Evolutionary conservation across 2,888 invertebrate genomes (phyloP).

Genomic region (Amorpha juglandis): DNA sequence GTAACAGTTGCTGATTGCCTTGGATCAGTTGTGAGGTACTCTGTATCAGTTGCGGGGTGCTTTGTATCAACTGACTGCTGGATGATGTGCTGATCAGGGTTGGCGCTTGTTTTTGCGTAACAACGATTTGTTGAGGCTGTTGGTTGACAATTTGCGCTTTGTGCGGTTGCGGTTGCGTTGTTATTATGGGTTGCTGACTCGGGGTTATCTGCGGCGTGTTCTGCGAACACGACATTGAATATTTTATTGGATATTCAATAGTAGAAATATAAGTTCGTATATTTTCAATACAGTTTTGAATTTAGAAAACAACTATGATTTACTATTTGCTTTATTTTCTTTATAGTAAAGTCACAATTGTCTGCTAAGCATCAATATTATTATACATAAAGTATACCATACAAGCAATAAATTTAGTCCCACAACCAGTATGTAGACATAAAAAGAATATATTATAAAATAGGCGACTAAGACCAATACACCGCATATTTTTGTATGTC

Average conservation of each 20-base stretch:
- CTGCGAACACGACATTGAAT: constrained; percentile 45
- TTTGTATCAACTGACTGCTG: constrained; percentile 55
- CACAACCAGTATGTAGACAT: constrained; percentile 5
- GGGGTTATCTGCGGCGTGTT: constrained; percentile 74
- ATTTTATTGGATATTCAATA: too few species aligned
- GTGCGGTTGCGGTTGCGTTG: constrained; percentile 80
- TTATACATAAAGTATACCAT: constrained; percentile 10
- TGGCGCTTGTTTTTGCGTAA: constrained; percentile 74
- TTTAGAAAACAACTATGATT: background rate
- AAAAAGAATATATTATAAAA: background rate
- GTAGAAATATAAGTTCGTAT: too few species aligned
- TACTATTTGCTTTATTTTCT: too few species aligned
- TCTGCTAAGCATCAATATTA: background rate
- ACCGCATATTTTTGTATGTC: background rate
- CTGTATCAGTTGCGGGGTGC: constrained; percentile 49
- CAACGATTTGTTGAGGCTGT: constrained; percentile 70
- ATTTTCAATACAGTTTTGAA: background rate
- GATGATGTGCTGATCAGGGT: constrained; percentile 65
- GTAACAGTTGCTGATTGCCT: constrained; percentile 57
- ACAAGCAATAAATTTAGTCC: constrained; percentile 24
- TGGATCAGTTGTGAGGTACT: constrained; percentile 52
- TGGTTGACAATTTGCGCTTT: constrained; percentile 80
- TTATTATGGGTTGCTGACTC: constrained; percentile 79
- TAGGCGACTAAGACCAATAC: background rate
- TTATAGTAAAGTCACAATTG: background rate